phyloP scores from a whole-genome alignment of 1,140 invertebrate genomes.

The Anastatus disparis region DNA sequence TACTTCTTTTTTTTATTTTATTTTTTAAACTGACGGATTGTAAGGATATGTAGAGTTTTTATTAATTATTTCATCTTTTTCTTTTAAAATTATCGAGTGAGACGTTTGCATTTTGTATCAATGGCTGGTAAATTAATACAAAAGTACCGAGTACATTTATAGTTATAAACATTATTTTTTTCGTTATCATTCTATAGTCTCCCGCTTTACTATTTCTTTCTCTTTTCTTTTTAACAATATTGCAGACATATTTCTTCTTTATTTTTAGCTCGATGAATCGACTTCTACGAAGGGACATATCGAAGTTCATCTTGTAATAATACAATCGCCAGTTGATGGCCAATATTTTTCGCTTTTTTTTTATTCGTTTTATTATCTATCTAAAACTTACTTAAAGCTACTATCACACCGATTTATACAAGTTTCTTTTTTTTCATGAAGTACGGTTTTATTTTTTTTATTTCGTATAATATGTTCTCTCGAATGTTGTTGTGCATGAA shows the following conservation, averaged over 20 bases:
- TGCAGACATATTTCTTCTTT: constrained; percentile 15
- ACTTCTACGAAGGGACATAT: not conserved
- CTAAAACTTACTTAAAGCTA: constrained; percentile 60
- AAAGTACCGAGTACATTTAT: too few relatives aligned
- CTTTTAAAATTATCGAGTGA: too few relatives aligned
- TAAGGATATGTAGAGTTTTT: too few relatives aligned
- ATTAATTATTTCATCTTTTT: too few relatives aligned
- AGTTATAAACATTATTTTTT: too few relatives aligned
- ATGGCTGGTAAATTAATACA: not conserved
- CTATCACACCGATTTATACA: constrained; percentile 68
- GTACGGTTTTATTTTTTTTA: not conserved
- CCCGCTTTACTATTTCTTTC: not conserved
- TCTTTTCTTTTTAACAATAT: not conserved
- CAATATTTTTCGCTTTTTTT: constrained; percentile 6
- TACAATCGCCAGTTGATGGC: constrained; percentile 43
- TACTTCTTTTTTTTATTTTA: too few relatives aligned
- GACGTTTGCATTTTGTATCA: too few relatives aligned
- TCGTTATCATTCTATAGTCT: not conserved
- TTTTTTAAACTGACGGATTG: too few relatives aligned
- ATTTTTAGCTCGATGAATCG: not conserved
- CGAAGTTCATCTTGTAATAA: constrained; percentile 31
- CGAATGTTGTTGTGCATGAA: not conserved
- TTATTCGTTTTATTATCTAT: constrained; percentile 50
- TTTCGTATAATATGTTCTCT: too few relatives aligned
- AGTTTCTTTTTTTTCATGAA: constrained; percentile 45